Base-by-base conservation (phyloP, 2,797 vertebrate genomes). In the Sebastes ruberrimus region DNA sequence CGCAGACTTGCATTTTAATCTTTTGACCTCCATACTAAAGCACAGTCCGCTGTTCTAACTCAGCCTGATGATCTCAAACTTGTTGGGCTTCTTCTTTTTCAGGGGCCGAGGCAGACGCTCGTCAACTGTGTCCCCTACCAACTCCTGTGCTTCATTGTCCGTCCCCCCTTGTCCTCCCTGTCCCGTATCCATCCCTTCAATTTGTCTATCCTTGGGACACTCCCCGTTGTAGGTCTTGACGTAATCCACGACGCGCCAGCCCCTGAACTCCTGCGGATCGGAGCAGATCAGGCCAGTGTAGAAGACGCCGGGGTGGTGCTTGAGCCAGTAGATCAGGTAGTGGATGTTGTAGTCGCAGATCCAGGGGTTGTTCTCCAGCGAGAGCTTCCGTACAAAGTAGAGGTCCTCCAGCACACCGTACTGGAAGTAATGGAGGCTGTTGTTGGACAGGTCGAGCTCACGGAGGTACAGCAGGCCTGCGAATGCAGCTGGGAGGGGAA, bases 301-400 rank as follows among this genome's bases (percentile, higher is more conserved):
- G 68, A 93, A 92, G 67, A 99, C 97, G 0, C 95, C 96, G 1
- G 97, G 97, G 85, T 99, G 99, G 78, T 98, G 98, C 87, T 97
- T 98, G 76, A 99, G 91, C 99, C 99, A 99, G 91, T 99, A 99
- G 93, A 97, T 96, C 93, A 99, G 95, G 91, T 99, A 99, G 93
- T 99, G 99, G 88, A 99, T 99, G 92, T 97, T 97, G 93, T 99
- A 99, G 93, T 99, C 98, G 68, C 99, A 99, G 91, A 96, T 94
- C 99, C 99, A 99, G 46, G 97, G 98, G 89, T 99, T 99, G n/a
- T 96, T 96, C 85, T 91, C 95, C 74, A 99, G 94, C 70, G 90
- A 95, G 16, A 99, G 93, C 81, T 94, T 96, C 92, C 97, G 96
- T 85, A 99, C 94, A 93, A 98, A 99, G 92, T 99, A 99, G 70